Percentiles rank a stretch among this genome's conserved stretches.
Conservation (phyloP, 2,797 vertebrate genomes). For the Channallabes apus region DNA sequence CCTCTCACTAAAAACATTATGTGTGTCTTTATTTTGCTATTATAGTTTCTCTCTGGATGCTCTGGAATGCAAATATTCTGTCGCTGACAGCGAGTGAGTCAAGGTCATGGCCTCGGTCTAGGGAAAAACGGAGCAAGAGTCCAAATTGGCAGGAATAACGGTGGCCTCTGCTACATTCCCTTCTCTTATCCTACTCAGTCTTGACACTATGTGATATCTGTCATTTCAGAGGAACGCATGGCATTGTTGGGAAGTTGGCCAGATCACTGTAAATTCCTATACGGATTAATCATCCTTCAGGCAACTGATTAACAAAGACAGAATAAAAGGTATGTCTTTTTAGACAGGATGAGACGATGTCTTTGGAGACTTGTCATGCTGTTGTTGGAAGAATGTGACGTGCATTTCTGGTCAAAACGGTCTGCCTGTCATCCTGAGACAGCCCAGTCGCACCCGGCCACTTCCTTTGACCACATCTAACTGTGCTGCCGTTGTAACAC, state of each 20-base stretch:
- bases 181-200: neutral
- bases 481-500: conserved; percentile 59
- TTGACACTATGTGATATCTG: neutral
- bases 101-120: conserved; percentile 51
- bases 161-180: neutral
- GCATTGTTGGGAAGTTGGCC: neutral
- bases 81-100: conserved; percentile 41
- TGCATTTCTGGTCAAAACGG: conserved; percentile 52
- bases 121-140: conserved; percentile 32
- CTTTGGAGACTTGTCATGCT: conserved; percentile 52
- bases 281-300: neutral
- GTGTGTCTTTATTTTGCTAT: conserved; percentile 45
- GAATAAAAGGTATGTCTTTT: conserved; percentile 28
- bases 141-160: conserved; percentile 24
- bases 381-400: conserved; percentile 52
- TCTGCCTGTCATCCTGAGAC: conserved; percentile 63
- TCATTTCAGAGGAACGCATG: neutral
- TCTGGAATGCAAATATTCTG: conserved; percentile 53
- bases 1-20: neutral
- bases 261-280: neutral
- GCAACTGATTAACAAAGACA: neutral
- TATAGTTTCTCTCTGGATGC: conserved; percentile 46
- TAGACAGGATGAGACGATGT: conserved; percentile 51
- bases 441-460: conserved; percentile 58
- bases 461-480: conserved; percentile 64